Evolutionary conservation across 1,140 invertebrate species (phyloP), one percentile per base, ranked within the genome.

Genomic region (Tetragonula clypearis): DNA sequence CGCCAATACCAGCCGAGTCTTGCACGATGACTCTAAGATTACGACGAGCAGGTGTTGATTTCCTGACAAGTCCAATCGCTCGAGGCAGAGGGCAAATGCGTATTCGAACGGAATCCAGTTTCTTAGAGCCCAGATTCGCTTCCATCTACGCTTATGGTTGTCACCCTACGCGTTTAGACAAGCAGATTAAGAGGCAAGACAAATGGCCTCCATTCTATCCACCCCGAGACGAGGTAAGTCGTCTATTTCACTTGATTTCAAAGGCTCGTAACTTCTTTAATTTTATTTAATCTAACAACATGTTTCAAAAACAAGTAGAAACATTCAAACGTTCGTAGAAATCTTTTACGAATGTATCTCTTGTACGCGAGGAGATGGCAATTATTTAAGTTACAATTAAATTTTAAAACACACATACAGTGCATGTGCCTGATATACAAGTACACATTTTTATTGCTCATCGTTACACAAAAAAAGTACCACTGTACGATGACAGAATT

Each of bases 141-240:
- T 97, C 97, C 21, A 97, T 98, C 0, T 98, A 98, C 91, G 97
- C 97, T 1, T 98, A 98, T 76, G 97, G 97, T 2, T 98, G 97
- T 91, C 90, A 90, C n/a, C 87, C 92, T 15, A 88, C 89, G 12
- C 91, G 94, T 19, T 62, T 87, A 35, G 93, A 93, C 41, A 94
- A 93, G 71, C 93, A 94, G 62, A 94, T 94, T 41, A 94, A 94
- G 55, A 86, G 94, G 19, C 92, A 93, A 11, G 93, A 94, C 81
- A 93, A 94, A 49, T 92, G 93, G 91, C 89, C 92, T 4, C 87
- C 91, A 0, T 85, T 90, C 71, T 77, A 90, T 19, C 84, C 79
- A 71, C 82, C 87, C 17, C 86, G 65, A 9, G 83, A 93, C 15
- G 87, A 93, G 86, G 92, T 92, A 86, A 68, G 12, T 41, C 2